phyloP scores from a whole-genome alignment of 92 coral and sea anemone genomes.

The Phenganax marumi region DNA sequence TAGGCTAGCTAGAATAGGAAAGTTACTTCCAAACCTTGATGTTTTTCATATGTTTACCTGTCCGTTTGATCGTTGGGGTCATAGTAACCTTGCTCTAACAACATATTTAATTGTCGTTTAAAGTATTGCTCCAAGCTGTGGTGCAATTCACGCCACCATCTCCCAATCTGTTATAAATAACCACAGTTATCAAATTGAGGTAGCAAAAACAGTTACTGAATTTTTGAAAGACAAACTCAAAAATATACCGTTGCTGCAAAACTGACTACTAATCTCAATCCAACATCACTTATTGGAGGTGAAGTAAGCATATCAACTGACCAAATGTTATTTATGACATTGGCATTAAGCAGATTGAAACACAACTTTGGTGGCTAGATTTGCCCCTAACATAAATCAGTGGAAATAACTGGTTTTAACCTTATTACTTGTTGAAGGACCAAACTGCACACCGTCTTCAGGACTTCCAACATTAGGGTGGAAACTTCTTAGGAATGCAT shows the following conservation, averaged over 20 bases:
- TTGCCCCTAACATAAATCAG: no score
- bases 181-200: not conserved
- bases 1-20: not conserved
- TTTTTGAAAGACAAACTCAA: not conserved
- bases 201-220: not conserved
- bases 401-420: not conserved
- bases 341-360: no score
- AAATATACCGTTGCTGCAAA: no score
- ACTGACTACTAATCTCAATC: no score
- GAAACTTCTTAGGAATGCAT: conserved; percentile 32
- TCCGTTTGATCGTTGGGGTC: not conserved
- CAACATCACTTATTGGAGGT: no score
- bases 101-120: conserved; percentile 8
- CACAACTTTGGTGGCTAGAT: no score
- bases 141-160: conserved; percentile 13
- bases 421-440: conserved; percentile 43
- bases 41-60: not conserved
- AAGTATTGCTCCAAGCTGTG: conserved; percentile 1
- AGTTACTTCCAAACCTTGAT: not conserved
- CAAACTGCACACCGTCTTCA: conserved; percentile 33
- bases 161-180: not conserved
- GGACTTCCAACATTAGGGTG: conserved; percentile 25
- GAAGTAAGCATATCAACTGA: no score
- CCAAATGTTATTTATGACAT: no score
- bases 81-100: conserved; percentile 15